Evolutionary conservation across 2,797 vertebrate species (phyloP).

Genomic region (Platalea minor): DNA sequence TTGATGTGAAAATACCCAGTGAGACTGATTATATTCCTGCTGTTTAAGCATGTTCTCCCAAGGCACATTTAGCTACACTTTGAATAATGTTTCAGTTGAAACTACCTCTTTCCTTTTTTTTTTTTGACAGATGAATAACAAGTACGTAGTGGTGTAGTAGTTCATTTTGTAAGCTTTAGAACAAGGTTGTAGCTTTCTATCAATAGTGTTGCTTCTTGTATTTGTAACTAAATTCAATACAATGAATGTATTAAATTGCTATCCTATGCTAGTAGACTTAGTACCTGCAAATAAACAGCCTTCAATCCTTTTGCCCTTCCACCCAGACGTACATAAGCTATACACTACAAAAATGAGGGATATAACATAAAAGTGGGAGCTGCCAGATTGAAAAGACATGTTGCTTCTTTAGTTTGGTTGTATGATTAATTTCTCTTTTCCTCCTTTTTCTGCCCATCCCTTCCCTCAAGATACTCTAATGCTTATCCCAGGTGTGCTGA

Average conservation of each 20-base stretch:
- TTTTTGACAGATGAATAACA: background rate
- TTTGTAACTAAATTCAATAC: background rate
- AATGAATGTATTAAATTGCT: background rate
- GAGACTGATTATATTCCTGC: background rate
- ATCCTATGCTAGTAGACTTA: background rate
- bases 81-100: background rate
- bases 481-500: background rate
- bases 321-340: background rate
- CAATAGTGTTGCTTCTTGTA: background rate
- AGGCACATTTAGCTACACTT: background rate
- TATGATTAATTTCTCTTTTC: background rate
- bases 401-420: background rate
- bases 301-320: background rate
- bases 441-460: background rate
- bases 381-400: background rate
- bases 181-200: background rate
- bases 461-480: background rate
- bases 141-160: background rate
- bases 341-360: background rate
- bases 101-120: background rate
- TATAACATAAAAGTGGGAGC: background rate
- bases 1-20: background rate
- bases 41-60: background rate
- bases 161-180: background rate
- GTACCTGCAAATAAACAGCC: background rate